phyloP scores from a whole-genome alignment of 92 coral and sea anemone genomes.

The Phenganax stokvisi region DNA sequence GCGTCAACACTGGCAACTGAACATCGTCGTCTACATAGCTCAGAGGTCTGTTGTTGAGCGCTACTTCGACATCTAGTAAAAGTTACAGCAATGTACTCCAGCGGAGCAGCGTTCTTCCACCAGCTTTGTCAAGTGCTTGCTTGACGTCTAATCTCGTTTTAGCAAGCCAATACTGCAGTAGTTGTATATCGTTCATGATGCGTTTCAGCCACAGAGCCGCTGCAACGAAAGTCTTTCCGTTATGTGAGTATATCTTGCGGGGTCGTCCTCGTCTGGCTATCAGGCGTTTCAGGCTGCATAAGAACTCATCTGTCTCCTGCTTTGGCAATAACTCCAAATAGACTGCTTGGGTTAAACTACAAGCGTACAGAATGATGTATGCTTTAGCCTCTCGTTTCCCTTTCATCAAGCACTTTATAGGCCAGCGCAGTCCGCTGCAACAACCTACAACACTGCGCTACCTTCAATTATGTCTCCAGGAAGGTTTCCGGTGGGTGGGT shows the following conservation, averaged over 20 bases:
- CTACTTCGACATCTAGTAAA: neutral
- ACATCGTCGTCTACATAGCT: neutral
- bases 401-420: constrained; percentile 1
- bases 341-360: neutral
- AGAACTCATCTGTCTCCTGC: neutral
- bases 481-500: neutral
- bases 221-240: constrained; percentile 1
- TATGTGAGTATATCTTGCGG: neutral
- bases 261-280: constrained; percentile 1
- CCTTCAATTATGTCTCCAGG: neutral
- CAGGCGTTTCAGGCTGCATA: neutral
- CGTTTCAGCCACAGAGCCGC: neutral
- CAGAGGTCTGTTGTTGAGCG: neutral
- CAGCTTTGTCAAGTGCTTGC: constrained; percentile 17
- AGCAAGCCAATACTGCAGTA: neutral
- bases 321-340: neutral
- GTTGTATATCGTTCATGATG: neutral
- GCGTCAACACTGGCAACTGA: neutral
- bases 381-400: neutral
- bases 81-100: constrained; percentile 22
- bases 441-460: neutral
- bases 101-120: constrained; percentile 8
- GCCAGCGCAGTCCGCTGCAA: neutral
- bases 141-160: neutral
- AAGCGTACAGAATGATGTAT: constrained; percentile 1